A percentile compares a stretch with the other conserved stretches of the same genome.
Conservation (phyloP, 1,140 invertebrate species). For the Belonocnema kinseyi region DNA sequence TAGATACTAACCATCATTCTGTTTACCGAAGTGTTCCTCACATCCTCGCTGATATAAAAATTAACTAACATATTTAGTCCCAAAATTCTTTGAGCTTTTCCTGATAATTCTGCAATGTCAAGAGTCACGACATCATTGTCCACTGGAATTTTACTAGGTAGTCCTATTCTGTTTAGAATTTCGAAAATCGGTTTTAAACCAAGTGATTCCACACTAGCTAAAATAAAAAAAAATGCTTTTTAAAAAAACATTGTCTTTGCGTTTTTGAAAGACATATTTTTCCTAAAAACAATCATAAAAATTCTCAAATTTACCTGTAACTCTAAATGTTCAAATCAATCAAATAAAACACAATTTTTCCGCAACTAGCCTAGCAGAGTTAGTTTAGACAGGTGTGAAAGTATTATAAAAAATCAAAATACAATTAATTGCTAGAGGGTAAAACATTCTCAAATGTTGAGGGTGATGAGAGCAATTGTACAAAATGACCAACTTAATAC, state of each 20-base stretch:
- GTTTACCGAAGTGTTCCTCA: constrained; percentile 80
- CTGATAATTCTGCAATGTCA: constrained; percentile 75
- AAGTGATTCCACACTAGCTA: constrained; percentile 78
- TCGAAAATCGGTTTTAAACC: constrained; percentile 78
- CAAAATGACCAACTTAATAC: too few species aligned
- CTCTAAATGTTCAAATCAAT: too few species aligned
- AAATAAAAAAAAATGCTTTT: constrained; percentile 37
- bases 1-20: constrained; percentile 77
- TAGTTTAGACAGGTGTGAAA: too few species aligned
- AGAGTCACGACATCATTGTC: constrained; percentile 64
- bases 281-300: background rate
- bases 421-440: too few species aligned
- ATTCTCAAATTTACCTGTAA: too few species aligned
- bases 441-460: too few species aligned
- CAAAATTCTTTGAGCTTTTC: constrained; percentile 74
- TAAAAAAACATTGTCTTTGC: background rate
- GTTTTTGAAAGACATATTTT: background rate
- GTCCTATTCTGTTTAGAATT: constrained; percentile 72
- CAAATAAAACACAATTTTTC: too few species aligned
- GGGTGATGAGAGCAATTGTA: too few species aligned
- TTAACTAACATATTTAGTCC: constrained; percentile 80
- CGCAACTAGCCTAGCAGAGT: too few species aligned
- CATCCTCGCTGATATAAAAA: constrained; percentile 80
- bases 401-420: too few species aligned
- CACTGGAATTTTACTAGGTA: constrained; percentile 73